Percentiles rank a stretch among this genome's conserved stretches.
Evolutionary conservation across 2,888 invertebrate genomes (phyloP).

Genomic region (Gastracanthus pulcherrimus): DNA sequence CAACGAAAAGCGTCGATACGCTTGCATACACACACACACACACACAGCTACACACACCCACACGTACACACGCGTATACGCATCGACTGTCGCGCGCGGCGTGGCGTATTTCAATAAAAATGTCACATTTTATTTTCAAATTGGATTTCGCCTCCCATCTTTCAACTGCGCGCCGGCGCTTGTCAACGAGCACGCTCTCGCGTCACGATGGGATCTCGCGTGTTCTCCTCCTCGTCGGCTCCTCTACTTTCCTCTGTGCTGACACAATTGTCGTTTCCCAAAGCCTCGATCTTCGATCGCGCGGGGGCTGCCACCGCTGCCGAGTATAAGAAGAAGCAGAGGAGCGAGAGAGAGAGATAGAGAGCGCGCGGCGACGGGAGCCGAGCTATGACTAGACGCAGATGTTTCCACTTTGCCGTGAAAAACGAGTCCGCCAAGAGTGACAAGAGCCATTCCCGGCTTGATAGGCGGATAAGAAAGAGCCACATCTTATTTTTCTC

Average conservation of each 20-base stretch:
- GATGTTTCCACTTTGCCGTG: slow-evolving; percentile 50
- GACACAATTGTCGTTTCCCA: slow-evolving; percentile 47
- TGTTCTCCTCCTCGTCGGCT: neutral
- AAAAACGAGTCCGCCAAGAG: slow-evolving; percentile 45
- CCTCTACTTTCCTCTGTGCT: slow-evolving; percentile 6
- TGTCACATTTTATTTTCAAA: slow-evolving; percentile 69
- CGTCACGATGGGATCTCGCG: slow-evolving; percentile 19
- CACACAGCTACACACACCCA: too few relatives aligned
- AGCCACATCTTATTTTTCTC: slow-evolving; percentile 18
- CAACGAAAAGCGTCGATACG: neutral
- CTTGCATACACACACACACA: neutral
- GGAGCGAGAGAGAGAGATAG: neutral
- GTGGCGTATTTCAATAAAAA: slow-evolving; percentile 66
- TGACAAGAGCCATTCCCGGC: slow-evolving; percentile 46
- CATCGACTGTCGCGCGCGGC: neutral
- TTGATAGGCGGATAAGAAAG: slow-evolving; percentile 33
- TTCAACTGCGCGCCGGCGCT: slow-evolving; percentile 38
- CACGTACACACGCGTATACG: too few relatives aligned
- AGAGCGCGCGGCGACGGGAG: neutral
- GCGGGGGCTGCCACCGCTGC: neutral
- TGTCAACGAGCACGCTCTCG: slow-evolving; percentile 55
- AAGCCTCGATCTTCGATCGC: slow-evolving; percentile 49
- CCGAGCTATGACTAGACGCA: slow-evolving; percentile 39
- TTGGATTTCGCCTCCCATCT: slow-evolving; percentile 57
- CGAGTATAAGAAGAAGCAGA: neutral